Evolutionary conservation across 1,140 invertebrate genomes (phyloP), one percentile per base, ranked within the genome.

Genomic region (Hirudo medicinalis): DNA sequence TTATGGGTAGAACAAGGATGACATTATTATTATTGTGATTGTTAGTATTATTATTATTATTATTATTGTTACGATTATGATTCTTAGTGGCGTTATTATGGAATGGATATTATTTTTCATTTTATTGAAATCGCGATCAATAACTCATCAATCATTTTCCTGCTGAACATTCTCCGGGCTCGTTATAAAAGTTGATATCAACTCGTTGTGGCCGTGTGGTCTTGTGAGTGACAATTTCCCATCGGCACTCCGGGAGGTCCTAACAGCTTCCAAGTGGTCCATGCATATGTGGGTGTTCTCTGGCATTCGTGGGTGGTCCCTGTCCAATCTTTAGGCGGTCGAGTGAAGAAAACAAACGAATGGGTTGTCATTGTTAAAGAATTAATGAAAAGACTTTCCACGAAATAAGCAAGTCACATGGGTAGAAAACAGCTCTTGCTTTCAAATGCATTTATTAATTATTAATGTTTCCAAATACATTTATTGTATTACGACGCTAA

Each of bases 121-220:
- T 32, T 63, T 32, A 63, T 63, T 63, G 57, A 63, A 63, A 63
- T 63, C 57, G 22, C 57, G 57, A 63, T 63, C 57, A 63, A 63
- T 63, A 63, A 22, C 29, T 32, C 57, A 63, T 63, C 57, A 22
- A 63, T 63, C 57, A 63, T 63, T 32, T 63, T 63, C 57, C 57
- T 25, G 57, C 57, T 63, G 22, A 63, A 63, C 57, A 63, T 63
- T 63, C 57, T 32, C 57, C 29, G 22, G 57, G 22, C 57, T 63
- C 57, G 57, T 63, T 63, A 63, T 22, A 32, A 63, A 63, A 49
- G 43, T 49, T 49, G 43, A 49, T 49, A 25, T 63, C 29, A 22
- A 63, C 29, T 25, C 57, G 22, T 25, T 32, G 57, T 63, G 57
- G 29, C 57, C 29, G 57, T 22, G 22, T 20, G 57, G 22, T 32